These are phyloP conservation scores for Margarornis squamiger DNA, from an alignment of 2,797 vertebrate genomes.

Conservation along the genomic window DNA sequence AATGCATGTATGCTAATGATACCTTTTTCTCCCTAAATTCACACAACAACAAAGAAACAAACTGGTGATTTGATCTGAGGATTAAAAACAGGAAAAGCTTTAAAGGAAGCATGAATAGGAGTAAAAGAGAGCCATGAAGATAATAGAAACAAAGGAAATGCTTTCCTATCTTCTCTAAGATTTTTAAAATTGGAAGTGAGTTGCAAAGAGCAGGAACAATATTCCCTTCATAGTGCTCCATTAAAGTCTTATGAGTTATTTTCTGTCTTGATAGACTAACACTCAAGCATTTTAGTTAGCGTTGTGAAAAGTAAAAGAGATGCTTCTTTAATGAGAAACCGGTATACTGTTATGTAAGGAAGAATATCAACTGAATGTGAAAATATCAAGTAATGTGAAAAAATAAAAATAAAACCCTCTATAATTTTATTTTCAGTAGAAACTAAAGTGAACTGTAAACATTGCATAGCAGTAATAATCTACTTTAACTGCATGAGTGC, in stretches of 20 bases:
- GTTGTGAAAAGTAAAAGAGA: neutral
- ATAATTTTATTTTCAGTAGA: neutral
- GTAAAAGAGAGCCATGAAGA: neutral
- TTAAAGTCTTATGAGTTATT: neutral
- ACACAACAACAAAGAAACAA: neutral
- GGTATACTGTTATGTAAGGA: neutral
- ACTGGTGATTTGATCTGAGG: neutral
- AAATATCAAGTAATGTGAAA: neutral
- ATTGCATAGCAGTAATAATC: neutral
- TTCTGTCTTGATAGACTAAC: neutral
- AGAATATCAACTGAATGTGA: neutral
- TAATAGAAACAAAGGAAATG: neutral
- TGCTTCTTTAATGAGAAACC: neutral
- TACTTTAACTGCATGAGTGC: neutral
- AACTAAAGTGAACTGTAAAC: neutral
- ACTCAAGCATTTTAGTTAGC: neutral
- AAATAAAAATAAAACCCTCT: neutral
- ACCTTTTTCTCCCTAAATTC: neutral
- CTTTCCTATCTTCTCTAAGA: neutral
- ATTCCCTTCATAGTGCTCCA: neutral
- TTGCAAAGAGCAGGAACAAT: neutral
- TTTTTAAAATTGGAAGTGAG: neutral
- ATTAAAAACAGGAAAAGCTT: neutral
- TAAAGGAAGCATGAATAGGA: neutral
- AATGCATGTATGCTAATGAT: neutral